Conservation (phyloP, 2,888 invertebrate species). For the Netelia inedita region DNA sequence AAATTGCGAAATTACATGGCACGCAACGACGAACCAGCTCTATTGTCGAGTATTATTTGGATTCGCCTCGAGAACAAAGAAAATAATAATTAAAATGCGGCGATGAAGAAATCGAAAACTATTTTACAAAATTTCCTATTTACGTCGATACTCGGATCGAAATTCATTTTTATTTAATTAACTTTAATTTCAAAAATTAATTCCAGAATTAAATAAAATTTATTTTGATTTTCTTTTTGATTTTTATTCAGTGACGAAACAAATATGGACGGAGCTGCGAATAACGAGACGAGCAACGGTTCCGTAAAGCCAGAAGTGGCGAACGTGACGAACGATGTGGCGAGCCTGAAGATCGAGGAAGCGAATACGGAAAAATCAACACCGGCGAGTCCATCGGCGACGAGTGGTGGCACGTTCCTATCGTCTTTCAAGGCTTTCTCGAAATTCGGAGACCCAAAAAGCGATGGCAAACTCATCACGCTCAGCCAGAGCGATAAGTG, state of each 20-base stretch:
- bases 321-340: slow-evolving; percentile 73
- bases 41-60: background rate
- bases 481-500: slow-evolving; percentile 97
- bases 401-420: slow-evolving; percentile 75
- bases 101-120: too few species aligned
- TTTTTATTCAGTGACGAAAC: slow-evolving; percentile 37
- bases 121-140: too few species aligned
- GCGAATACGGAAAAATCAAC: slow-evolving; percentile 72
- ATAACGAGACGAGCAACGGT: slow-evolving; percentile 64
- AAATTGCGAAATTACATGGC: slow-evolving; percentile 26
- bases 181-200: too few species aligned
- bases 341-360: slow-evolving; percentile 78
- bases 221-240: background rate
- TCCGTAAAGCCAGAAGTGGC: slow-evolving; percentile 60
- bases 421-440: slow-evolving; percentile 91
- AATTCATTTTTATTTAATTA: too few species aligned
- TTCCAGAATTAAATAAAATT: background rate
- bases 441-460: slow-evolving; percentile 94
- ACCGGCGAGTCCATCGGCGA: slow-evolving; percentile 76
- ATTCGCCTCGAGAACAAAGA: too few species aligned
- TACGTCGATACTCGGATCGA: too few species aligned
- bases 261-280: slow-evolving; percentile 70
- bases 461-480: slow-evolving; percentile 94
- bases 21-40: background rate
- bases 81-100: too few species aligned